These are phyloP conservation scores for Rhizomys pruinosus DNA, from an alignment of 2,113 vertebrate species.

Conservation along the genomic window DNA sequence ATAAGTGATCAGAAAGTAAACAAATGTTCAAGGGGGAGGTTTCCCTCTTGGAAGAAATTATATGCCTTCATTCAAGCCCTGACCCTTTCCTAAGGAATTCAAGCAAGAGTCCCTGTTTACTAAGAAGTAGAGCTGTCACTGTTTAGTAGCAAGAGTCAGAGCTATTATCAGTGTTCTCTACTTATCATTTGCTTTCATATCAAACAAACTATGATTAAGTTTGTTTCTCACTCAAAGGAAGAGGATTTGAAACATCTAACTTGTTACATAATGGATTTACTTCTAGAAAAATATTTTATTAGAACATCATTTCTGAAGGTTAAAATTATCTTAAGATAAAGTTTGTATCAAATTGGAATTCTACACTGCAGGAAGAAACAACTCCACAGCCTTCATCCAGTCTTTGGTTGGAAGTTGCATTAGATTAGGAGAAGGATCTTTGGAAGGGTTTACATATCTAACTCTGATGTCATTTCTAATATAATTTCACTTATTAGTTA, in stretches of 20 bases:
- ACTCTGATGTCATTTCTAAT: not conserved
- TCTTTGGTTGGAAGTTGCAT: not conserved
- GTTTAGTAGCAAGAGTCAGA: not conserved
- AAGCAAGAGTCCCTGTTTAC: not conserved
- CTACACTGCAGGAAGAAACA: not conserved
- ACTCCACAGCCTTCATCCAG: not conserved
- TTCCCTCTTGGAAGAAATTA: not conserved
- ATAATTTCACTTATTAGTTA: not conserved
- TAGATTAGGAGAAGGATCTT: not conserved
- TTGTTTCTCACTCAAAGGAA: not conserved
- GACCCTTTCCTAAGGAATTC: not conserved
- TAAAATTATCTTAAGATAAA: constrained; percentile 6
- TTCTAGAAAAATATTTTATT: not conserved
- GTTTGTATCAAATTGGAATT: not conserved
- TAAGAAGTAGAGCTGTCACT: not conserved
- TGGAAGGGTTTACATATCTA: not conserved
- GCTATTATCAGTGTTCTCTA: not conserved
- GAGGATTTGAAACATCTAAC: not conserved
- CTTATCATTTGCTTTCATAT: not conserved
- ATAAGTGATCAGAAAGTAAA: not conserved
- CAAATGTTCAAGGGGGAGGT: not conserved
- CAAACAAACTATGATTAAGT: not conserved
- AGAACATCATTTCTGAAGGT: not conserved
- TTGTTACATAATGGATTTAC: not conserved
- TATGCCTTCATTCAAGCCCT: not conserved